A percentile compares a stretch with the other conserved stretches of the same genome.
These are phyloP conservation scores for Drosophila prostipennis DNA, from an alignment of 2,888 invertebrate genomes.

Conservation along the genomic window DNA sequence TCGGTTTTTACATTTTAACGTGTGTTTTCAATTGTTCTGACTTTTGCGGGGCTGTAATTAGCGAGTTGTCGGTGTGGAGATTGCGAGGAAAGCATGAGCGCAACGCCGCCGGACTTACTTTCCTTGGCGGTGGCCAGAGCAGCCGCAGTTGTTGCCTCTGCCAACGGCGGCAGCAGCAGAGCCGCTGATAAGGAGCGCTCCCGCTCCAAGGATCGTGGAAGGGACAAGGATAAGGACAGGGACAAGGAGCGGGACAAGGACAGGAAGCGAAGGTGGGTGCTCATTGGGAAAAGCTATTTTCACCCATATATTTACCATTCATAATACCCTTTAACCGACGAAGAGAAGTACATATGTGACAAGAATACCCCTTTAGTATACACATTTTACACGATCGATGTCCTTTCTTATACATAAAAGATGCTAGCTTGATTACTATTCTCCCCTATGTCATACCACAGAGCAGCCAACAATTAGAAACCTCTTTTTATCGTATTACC, in stretches of 20 bases:
- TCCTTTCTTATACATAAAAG: not conserved
- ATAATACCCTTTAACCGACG: not conserved
- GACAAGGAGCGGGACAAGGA: conserved; percentile 59
- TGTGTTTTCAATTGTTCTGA: not conserved
- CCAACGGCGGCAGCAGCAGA: conserved; percentile 54
- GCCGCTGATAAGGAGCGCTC: conserved; percentile 52
- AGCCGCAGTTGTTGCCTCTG: conserved; percentile 33
- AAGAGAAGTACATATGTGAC: too few relatives aligned
- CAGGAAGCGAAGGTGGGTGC: conserved; percentile 68
- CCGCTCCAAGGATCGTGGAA: conserved; percentile 62
- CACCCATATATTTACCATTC: not conserved
- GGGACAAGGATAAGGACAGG: conserved; percentile 70
- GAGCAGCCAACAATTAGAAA: too few relatives aligned
- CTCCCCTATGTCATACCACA: too few relatives aligned
- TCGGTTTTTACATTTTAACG: not conserved
- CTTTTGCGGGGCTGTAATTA: not conserved
- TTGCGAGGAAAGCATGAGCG: conserved; percentile 56
- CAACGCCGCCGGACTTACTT: conserved; percentile 64
- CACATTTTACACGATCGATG: not conserved
- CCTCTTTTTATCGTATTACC: too few relatives aligned
- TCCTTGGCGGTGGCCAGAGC: conserved; percentile 40
- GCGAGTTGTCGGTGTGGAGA: not conserved
- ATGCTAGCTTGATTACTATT: not conserved
- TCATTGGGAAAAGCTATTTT: not conserved
- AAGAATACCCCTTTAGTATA: not conserved